A percentile compares a stretch with the other conserved stretches of the same genome.
Conservation (phyloP, 2,888 invertebrate species). For the Drosophila setosimentum region DNA sequence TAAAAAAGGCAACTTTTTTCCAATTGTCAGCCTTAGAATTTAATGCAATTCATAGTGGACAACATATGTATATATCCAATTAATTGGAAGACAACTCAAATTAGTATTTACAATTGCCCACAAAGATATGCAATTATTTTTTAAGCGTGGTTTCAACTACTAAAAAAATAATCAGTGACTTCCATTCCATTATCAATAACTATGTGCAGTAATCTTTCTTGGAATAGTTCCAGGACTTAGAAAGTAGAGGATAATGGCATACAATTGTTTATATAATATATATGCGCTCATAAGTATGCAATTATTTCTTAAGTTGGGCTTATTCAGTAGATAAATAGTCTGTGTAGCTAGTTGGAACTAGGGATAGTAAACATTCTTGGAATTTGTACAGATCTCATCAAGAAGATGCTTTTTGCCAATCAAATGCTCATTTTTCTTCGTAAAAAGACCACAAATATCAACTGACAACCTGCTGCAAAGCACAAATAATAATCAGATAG, state of each 20-base stretch:
- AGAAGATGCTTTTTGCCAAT: conserved; percentile 2
- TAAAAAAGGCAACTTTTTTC: conserved; percentile 4
- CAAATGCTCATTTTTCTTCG: conserved; percentile 43
- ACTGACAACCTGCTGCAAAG: conserved; percentile 39
- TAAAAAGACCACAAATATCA: conserved; percentile 5
- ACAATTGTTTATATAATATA: neutral
- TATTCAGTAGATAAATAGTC: neutral
- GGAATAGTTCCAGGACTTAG: neutral
- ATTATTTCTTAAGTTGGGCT: neutral
- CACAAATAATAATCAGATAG: conserved; percentile 38
- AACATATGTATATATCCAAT: neutral
- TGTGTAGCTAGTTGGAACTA: neutral
- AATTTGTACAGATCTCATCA: neutral
- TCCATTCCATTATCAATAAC: neutral
- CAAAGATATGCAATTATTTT: neutral
- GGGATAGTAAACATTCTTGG: neutral
- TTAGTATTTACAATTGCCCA: neutral
- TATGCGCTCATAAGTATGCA: neutral
- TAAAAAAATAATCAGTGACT: neutral
- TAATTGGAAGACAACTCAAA: neutral
- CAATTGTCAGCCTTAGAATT: too few relatives aligned
- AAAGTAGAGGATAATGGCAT: too few relatives aligned
- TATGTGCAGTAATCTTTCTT: neutral
- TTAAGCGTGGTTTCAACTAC: neutral
- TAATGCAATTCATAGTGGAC: neutral